Evolutionary conservation across 92 coral and sea anemone genomes (phyloP), one percentile per base, ranked within the genome.

Genomic region (Siderastrea siderea): DNA sequence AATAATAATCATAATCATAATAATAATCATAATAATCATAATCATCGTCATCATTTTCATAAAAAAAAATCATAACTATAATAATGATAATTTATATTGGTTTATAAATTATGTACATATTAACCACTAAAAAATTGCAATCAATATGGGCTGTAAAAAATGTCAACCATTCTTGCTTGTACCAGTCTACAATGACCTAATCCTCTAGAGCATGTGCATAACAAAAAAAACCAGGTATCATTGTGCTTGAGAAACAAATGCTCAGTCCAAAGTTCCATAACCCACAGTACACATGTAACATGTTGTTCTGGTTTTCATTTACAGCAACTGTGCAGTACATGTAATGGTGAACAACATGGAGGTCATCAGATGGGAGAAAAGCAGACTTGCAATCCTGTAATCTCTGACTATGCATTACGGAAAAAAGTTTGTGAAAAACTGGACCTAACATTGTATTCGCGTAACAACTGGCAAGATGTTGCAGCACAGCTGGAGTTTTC

Each of bases 401-500:
- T 89, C 26, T 60, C 90, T 26, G 78, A 90, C 86, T 95, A 79
- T 77, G 63, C 19, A 43, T 78, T 84, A 69, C 80, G 93, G 68
- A 74, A 72, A 57, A 74, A 81, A 46, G 72, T 95, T 63, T 95
- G 98, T 67, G 75, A 86, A 46, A 82, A 78, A 58, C 89, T 95
- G 58, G 98, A 95, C 80, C 47, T 80, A 12, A 93, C 93, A 1
- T 9, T 76, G 6, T 60, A 85, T 82, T 80, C 98, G 1, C 57
- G 75, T 58, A 44, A 79, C 45, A 97, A 95, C 83, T 97, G 99
- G 99, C 79, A 90, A 58, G 97, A 91, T 9, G 91, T 97, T 9
- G 99, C 99, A 1, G 96, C 96, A 45, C 81, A 83, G 45, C 79
- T 97, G 16, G 92, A 90, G 15, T 91, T 97, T 75, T 80, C 92